Evolutionary conservation across 2,888 invertebrate species (phyloP).

Genomic region (Zhengitettix transpicula): DNA sequence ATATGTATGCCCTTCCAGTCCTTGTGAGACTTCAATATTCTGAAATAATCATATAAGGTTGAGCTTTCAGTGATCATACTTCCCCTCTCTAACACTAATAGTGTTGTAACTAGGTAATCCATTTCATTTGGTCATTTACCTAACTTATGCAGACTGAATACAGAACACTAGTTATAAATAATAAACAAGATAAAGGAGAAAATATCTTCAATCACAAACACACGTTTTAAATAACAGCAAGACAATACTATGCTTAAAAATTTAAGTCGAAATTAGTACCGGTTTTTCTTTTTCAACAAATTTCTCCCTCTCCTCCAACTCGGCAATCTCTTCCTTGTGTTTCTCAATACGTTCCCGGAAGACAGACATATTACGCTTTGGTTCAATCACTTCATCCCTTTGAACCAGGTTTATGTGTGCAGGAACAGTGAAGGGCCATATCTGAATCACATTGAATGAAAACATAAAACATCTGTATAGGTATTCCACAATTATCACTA

Average conservation of each 20-base stretch:
- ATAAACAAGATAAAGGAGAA: no score
- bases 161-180: not conserved
- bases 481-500: not conserved
- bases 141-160: not conserved
- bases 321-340: slow-evolving; percentile 76
- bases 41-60: slow-evolving; percentile 22
- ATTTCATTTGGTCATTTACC: not conserved
- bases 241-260: no score
- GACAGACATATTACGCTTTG: slow-evolving; percentile 78
- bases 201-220: no score
- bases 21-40: slow-evolving; percentile 63
- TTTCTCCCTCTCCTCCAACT: slow-evolving; percentile 66
- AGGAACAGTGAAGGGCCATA: slow-evolving; percentile 43
- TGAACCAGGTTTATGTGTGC: slow-evolving; percentile 43
- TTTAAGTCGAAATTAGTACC: slow-evolving; percentile 40
- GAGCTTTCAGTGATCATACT: no score
- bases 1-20: slow-evolving; percentile 65
- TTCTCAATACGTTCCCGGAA: slow-evolving; percentile 82
- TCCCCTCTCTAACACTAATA: no score
- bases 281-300: slow-evolving; percentile 73
- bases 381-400: slow-evolving; percentile 60
- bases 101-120: no score
- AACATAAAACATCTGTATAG: not conserved
- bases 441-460: slow-evolving; percentile 17
- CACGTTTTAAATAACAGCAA: no score